Evolutionary conservation across 2,797 vertebrate genomes (phyloP), one percentile per base, ranked within the genome.

Genomic region (Hippoglossus hippoglossus): DNA sequence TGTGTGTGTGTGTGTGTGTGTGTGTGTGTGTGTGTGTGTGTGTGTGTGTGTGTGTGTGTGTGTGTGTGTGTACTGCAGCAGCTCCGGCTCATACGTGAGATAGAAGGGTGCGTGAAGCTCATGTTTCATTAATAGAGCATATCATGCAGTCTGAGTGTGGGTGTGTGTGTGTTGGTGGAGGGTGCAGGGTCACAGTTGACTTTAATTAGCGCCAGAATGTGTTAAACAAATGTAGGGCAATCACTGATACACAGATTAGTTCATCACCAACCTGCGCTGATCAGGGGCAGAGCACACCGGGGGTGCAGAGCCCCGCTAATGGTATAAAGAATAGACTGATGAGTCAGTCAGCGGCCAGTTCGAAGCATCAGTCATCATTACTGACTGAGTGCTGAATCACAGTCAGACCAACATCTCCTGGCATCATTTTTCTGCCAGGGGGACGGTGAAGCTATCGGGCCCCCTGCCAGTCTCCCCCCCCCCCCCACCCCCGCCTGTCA

Each of bases 61-160:
- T 65, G 24, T 69, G 68, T 51, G 31, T 65, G 47, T 41, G 41
- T 54, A 36, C 11, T 72, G 54, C 75, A 65, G 67, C 58, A 73
- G 68, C 62, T 80, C 56, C 39, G 63, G 66, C 66, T 82, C 73
- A 44, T 44, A 62, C 64, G 44, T 55, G 10, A 63, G 44, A 46
- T 16, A 19, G 15, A 46, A 19, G 18, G 44, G 44, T 46, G 44
- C 44, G 28, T 41, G 62, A 62, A 56, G 47, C 80, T 85, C 72
- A 81, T 87, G 84, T 87, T 88, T 88, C 70, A 88, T 92, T 90
- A 82, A 89, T 79, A 26, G 54, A 67, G 74, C 67, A 16, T 60
- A 47, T 77, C 62, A 50, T 59, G 53, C 46, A 34, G 31, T 31
- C 9, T 67, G 55, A 61, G 39, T 59, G 66, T 59, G 19, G 25